Conservation (phyloP, 2,888 invertebrate species). For the Metacarcinus magister region DNA sequence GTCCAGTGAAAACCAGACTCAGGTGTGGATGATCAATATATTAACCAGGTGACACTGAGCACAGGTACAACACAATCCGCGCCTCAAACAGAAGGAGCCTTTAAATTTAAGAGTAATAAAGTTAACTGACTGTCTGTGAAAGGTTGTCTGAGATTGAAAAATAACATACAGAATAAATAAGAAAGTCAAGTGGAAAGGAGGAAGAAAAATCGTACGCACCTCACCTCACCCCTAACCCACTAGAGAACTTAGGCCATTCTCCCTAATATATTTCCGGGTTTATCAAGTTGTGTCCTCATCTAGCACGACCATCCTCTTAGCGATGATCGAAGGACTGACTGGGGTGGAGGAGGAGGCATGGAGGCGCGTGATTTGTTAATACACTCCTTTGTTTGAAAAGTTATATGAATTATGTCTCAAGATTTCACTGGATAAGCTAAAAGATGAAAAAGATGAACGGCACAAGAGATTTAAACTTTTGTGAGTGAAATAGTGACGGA, state of each 20-base stretch:
- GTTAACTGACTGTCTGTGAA: background rate
- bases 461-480: background rate
- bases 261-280: too few relatives aligned
- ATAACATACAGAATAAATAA: background rate
- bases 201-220: background rate
- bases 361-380: background rate
- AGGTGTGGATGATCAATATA: background rate
- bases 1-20: too few relatives aligned
- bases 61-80: background rate
- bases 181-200: background rate
- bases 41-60: background rate
- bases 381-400: background rate
- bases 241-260: background rate
- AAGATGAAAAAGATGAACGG: background rate
- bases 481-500: slow-evolving; percentile 34
- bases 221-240: background rate
- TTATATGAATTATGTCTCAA: background rate
- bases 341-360: background rate
- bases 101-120: background rate
- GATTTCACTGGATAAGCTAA: background rate
- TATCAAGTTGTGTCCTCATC: too few relatives aligned
- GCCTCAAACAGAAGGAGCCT: background rate
- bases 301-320: too few relatives aligned
- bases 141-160: background rate
- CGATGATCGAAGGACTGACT: background rate